Base-by-base conservation (phyloP, 37 sponge, comb jelly and placozoan genomes). In the Aplysina aerophoba region DNA sequence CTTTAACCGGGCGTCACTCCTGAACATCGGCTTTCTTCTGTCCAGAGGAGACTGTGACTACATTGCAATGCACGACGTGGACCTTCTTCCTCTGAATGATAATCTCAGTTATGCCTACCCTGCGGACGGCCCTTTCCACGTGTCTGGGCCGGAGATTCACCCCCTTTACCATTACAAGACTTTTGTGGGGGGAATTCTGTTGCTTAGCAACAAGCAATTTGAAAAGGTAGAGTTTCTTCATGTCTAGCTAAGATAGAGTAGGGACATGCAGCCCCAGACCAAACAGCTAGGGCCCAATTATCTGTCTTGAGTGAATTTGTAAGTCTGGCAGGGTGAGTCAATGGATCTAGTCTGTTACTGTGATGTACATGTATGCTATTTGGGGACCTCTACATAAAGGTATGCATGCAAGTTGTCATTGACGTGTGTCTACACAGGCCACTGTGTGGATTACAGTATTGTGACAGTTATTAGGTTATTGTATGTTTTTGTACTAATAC, bases 1-100 rank as follows among this genome's bases (percentile, higher is more conserved):
- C 57, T 97, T 97, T 80, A 97, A 97, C 80, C 67, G 94, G 27
- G 98, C 94, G 5, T 41, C 91, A 33, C 89, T 97, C 12, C 83
- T 95, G 35, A 95, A 97, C 66, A 81, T 90, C 37, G 98, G 98
- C 0, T 95, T 93, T 78, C 30, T 91, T 17, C 34, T 95, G 81
- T 81, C 88, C 64, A 22, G 73, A 12, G 35, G 81, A 3, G 67
- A 81, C 35, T 33, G 83, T 40, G 98, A 97, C 72, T 97, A 95
- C 78, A 72, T 97, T 25, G 92, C 87, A 13, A 89, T 97, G 93
- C 98, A 97, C 37, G 98, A 97, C 74, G 89, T 97, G 0, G 98
- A 97, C 80, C 94, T 97, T 34, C 64, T 97, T 50, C 98, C 98
- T 25, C n/a, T 89, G 20, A 95, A 95, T 41, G 87, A 90, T 54